Percentiles rank a stretch among this genome's conserved stretches.
Evolutionary conservation across 2,888 invertebrate species (phyloP).

Genomic region (Agrochola litura): DNA sequence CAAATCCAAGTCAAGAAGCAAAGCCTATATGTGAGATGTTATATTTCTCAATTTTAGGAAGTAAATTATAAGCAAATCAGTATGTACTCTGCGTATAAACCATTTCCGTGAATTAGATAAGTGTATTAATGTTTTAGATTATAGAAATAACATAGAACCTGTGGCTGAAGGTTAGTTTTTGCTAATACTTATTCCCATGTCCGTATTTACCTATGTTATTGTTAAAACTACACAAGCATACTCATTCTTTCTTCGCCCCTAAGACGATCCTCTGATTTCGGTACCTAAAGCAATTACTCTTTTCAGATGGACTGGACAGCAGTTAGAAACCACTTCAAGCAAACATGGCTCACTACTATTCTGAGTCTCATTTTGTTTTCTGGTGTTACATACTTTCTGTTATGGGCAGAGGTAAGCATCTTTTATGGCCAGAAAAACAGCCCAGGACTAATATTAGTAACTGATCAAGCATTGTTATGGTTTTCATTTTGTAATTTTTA

Average conservation of each 20-base stretch:
- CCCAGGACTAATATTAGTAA: neutral
- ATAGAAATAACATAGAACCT: neutral
- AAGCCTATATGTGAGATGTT: neutral
- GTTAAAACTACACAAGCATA: neutral
- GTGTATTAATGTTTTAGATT: neutral
- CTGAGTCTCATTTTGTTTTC: conserved; percentile 92
- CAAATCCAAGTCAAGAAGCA: neutral
- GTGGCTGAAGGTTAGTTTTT: conserved; percentile 25
- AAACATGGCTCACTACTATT: conserved; percentile 93
- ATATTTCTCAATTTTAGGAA: conserved; percentile 1
- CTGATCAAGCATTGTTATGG: neutral
- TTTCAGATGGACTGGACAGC: conserved; percentile 83
- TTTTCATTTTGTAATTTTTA: conserved; percentile 68
- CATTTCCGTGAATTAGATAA: neutral
- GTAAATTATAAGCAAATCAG: neutral
- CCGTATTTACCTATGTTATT: neutral
- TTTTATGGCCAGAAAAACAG: neutral
- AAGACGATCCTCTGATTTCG: neutral
- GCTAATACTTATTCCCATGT: neutral
- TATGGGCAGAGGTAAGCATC: conserved; percentile 95
- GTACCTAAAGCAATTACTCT: neutral
- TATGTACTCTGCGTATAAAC: neutral
- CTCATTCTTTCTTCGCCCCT: neutral
- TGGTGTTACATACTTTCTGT: conserved; percentile 93
- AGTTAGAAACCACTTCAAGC: conserved; percentile 90